These are phyloP conservation scores for human (Homo sapiens) DNA, from an alignment of 2,113 vertebrate genomes.

Conservation along the genomic window DNA sequence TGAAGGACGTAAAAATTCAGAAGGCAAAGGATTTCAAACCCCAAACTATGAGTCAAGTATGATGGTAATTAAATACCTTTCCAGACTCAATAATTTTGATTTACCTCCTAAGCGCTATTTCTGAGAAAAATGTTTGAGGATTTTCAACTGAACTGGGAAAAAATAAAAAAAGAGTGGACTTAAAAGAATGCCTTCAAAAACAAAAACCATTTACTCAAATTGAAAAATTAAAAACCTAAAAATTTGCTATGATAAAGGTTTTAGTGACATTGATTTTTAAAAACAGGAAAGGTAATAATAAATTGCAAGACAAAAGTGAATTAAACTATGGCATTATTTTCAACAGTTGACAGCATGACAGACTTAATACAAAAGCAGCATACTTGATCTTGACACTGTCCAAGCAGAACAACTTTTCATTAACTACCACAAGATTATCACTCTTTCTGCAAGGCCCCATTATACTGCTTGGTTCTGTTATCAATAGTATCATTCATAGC, in stretches of 20 bases:
- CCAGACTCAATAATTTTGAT: background rate
- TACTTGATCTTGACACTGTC: background rate
- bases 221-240: conserved; percentile 20
- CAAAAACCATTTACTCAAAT: background rate
- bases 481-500: background rate
- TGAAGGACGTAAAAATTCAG: background rate
- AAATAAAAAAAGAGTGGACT: background rate
- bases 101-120: background rate
- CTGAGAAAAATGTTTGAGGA: background rate
- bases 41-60: background rate
- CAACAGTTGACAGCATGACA: background rate
- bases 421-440: background rate
- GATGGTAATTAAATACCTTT: background rate
- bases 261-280: background rate
- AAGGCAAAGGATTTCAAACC: background rate
- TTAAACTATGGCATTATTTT: background rate
- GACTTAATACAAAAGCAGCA: background rate
- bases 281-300: background rate
- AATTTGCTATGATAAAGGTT: background rate
- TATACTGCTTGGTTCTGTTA: background rate
- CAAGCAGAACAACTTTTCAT: background rate
- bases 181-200: background rate
- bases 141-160: background rate
- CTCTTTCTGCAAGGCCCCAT: background rate
- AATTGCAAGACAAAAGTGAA: background rate